phyloP scores from a whole-genome alignment of 2,888 invertebrate species.

The Drosophila infuscata region DNA sequence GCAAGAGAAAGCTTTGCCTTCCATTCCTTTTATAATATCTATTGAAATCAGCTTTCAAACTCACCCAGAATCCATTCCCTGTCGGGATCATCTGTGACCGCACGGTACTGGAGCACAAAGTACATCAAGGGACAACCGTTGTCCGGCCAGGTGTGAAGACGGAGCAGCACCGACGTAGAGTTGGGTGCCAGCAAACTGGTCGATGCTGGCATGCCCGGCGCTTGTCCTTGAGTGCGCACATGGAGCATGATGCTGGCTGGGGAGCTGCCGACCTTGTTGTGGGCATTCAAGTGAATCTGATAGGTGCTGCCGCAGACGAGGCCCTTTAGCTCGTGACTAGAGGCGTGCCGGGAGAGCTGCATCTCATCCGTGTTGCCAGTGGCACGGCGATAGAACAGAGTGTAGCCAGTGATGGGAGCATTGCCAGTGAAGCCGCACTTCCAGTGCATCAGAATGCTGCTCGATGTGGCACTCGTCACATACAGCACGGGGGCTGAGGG shows the following conservation, averaged over 20 bases:
- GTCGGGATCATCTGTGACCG: conserved; percentile 86
- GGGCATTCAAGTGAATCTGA: conserved; percentile 89
- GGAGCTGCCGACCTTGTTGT: conserved; percentile 90
- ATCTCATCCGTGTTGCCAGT: conserved; percentile 89
- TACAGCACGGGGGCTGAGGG: conserved; percentile 90
- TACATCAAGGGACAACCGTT: conserved; percentile 90
- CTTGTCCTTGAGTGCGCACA: conserved; percentile 90
- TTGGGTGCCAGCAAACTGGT: conserved; percentile 89
- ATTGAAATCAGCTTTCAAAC: conserved; percentile 3
- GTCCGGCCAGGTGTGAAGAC: conserved; percentile 90
- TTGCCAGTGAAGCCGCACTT: conserved; percentile 90
- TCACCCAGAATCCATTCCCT: conserved; percentile 89
- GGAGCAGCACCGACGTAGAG: conserved; percentile 88
- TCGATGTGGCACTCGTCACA: conserved; percentile 91
- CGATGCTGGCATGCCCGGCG: conserved; percentile 89
- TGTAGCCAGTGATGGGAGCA: conserved; percentile 89
- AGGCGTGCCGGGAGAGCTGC: conserved; percentile 88
- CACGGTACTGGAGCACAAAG: conserved; percentile 90
- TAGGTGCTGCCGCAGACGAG: conserved; percentile 90
- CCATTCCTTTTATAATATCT: too few species aligned
- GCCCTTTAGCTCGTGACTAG: conserved; percentile 89
- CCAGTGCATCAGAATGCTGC: conserved; percentile 91
- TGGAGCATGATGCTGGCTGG: conserved; percentile 89
- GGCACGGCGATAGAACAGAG: conserved; percentile 88
- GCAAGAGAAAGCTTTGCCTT: too few species aligned